Conservation (phyloP, 2,113 vertebrate genomes). For the Paedocypris sp. region DNA sequence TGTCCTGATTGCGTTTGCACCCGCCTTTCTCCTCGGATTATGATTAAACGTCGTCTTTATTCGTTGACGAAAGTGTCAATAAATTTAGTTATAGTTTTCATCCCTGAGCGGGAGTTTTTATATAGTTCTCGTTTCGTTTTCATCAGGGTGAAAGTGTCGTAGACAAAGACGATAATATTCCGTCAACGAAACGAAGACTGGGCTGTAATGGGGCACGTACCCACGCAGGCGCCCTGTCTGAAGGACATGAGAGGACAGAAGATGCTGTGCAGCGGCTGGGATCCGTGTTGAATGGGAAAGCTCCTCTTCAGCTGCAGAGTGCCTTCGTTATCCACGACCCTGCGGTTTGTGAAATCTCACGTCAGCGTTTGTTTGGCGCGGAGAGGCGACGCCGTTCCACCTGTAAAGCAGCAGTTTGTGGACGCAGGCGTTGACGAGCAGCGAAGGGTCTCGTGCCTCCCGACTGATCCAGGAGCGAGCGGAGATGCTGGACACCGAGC, state of each 20-base stretch:
- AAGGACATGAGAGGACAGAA: constrained; percentile 96
- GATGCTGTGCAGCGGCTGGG: constrained; percentile 78
- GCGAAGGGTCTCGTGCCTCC: constrained; percentile 82
- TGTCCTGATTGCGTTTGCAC: too few species aligned
- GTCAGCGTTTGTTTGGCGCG: too few species aligned
- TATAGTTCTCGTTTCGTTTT: too few species aligned
- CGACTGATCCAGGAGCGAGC: constrained; percentile 89
- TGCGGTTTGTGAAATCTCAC: too few species aligned
- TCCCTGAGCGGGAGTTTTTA: too few species aligned
- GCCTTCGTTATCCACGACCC: constrained; percentile 85
- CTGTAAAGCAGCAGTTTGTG: constrained; percentile 85
- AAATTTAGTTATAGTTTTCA: too few species aligned
- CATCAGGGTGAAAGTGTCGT: too few species aligned
- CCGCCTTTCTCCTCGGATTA: too few species aligned
- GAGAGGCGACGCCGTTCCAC: constrained; percentile 58
- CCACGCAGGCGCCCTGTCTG: constrained; percentile 85
- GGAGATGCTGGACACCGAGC: constrained; percentile 80
- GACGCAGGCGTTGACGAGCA: constrained; percentile 81
- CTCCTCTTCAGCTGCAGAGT: constrained; percentile 81
- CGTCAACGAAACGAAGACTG: too few species aligned
- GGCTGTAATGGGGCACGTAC: constrained; percentile 59
- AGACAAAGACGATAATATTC: too few species aligned
- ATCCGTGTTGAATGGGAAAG: constrained; percentile 78
- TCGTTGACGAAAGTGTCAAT: too few species aligned
- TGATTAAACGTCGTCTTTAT: too few species aligned